A percentile compares a stretch with the other conserved stretches of the same genome.
These are phyloP conservation scores for Campoletis raptor DNA, from an alignment of 2,888 invertebrate species.

Conservation along the genomic window DNA sequence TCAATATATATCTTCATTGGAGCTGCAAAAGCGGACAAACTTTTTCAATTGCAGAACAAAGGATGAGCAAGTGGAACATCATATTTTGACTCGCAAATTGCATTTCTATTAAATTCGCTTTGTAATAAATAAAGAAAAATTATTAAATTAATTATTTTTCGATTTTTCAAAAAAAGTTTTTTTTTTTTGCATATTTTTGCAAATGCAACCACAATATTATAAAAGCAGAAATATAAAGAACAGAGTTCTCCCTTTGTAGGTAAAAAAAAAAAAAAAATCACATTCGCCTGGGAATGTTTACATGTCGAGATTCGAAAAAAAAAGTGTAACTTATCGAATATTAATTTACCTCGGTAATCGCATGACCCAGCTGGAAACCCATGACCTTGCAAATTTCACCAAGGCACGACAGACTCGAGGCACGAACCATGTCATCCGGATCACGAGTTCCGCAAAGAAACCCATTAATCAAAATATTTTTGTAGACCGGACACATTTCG, in stretches of 20 bases:
- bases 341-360: slow-evolving; percentile 89
- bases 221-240: not conserved
- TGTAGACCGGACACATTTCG: slow-evolving; percentile 90
- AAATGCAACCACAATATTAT: too few species aligned
- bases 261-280: too few species aligned
- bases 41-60: too few species aligned
- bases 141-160: not conserved
- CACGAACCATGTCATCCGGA: slow-evolving; percentile 90
- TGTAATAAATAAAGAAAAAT: not conserved
- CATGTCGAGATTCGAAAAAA: not conserved
- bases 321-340: not conserved
- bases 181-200: not conserved
- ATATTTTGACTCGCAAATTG: not conserved
- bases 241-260: not conserved
- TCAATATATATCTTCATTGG: not conserved
- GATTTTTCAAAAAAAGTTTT: not conserved
- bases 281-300: too few species aligned
- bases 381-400: slow-evolving; percentile 92
- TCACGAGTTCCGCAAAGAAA: slow-evolving; percentile 90
- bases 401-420: slow-evolving; percentile 93
- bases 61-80: too few species aligned
- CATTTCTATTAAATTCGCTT: not conserved
- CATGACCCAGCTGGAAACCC: slow-evolving; percentile 90
- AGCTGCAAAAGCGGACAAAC: too few species aligned
- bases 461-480: slow-evolving; percentile 89